phyloP scores from a whole-genome alignment of 1,140 invertebrate species.

The Tetragonula clypearis region DNA sequence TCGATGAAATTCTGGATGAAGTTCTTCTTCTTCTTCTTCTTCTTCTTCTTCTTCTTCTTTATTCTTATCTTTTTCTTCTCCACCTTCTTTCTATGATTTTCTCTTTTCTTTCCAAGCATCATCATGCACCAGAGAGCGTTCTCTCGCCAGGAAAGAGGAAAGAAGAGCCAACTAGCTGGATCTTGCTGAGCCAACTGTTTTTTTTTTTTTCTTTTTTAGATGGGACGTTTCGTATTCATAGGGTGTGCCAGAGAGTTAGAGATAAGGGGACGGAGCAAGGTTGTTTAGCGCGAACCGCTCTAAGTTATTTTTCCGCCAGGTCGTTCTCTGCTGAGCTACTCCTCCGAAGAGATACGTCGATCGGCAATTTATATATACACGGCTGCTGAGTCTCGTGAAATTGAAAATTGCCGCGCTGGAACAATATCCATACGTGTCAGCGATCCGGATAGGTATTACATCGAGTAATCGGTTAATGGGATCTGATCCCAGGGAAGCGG shows the following conservation, averaged over 20 bases:
- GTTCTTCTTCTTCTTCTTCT: too few relatives aligned
- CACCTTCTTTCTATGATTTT: not conserved
- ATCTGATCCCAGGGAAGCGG: not conserved
- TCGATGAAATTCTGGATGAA: too few relatives aligned
- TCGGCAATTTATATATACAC: not conserved
- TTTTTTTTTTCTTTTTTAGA: not conserved
- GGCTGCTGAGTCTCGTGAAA: not conserved
- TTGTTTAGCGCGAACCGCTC: constrained; percentile 11
- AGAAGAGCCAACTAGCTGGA: too few relatives aligned
- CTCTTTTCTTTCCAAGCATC: not conserved
- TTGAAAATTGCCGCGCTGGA: not conserved
- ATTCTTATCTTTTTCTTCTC: not conserved
- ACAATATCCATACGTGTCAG: not conserved
- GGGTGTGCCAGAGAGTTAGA: constrained; percentile 10
- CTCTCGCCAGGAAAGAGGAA: not conserved
- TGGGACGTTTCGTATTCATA: constrained; percentile 21
- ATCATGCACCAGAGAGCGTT: not conserved
- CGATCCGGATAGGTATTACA: not conserved
- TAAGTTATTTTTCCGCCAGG: not conserved
- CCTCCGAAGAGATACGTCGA: not conserved
- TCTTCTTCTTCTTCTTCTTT: too few relatives aligned
- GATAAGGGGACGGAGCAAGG: constrained; percentile 28
- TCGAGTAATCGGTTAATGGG: not conserved
- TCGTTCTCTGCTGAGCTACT: not conserved
- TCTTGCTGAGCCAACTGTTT: not conserved